Conservation (phyloP, 1,140 invertebrate genomes). For the Micrasema longulum region DNA sequence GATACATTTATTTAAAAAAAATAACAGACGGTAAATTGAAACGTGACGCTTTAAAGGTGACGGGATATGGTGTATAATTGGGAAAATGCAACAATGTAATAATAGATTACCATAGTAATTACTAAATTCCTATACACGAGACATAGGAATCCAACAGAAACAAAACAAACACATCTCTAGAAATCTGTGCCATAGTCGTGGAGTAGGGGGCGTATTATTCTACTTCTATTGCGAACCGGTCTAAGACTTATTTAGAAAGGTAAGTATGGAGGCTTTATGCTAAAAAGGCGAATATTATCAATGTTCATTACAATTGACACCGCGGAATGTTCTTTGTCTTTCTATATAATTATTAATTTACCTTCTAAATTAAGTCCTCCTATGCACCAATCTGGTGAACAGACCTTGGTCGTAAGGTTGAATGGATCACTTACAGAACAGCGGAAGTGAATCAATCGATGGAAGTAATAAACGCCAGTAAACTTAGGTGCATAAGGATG, state of each 20-base stretch:
- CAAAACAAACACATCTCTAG: constrained; percentile 29
- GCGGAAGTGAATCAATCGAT: constrained; percentile 9
- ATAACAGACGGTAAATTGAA: no score
- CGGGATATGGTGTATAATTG: no score
- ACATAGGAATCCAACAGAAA: not conserved
- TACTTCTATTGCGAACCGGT: constrained; percentile 17
- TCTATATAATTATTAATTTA: not conserved
- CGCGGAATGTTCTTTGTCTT: constrained; percentile 13
- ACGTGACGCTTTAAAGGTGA: no score
- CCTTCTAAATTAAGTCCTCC: not conserved
- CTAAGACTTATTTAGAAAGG: constrained; percentile 25
- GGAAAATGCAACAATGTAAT: no score
- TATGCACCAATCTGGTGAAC: not conserved
- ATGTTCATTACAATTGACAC: not conserved
- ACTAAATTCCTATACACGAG: no score
- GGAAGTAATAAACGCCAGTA: not conserved
- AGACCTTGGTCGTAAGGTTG: not conserved
- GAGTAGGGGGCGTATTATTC: constrained; percentile 28
- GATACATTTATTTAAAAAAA: no score
- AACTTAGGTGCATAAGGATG: no score
- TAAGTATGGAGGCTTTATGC: constrained; percentile 19
- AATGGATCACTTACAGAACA: not conserved
- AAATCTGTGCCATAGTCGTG: constrained; percentile 25
- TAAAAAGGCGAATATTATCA: constrained; percentile 21
- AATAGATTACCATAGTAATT: no score